Evolutionary conservation across 2,113 vertebrate genomes (phyloP).

Genomic region (Montifringilla adamsi): DNA sequence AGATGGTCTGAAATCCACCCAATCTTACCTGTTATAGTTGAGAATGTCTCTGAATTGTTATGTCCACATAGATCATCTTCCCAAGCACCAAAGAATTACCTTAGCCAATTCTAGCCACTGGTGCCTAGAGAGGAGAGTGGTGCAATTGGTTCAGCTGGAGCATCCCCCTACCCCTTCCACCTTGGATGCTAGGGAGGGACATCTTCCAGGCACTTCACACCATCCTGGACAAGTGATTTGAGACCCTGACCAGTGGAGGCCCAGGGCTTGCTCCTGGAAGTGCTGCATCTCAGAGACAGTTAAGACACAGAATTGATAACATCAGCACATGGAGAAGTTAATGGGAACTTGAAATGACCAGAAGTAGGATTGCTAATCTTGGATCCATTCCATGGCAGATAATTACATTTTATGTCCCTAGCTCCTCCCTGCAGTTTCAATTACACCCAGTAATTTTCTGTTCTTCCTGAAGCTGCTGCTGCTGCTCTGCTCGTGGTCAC

Average conservation of each 20-base stretch:
- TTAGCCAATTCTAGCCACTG: background rate
- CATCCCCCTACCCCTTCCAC: background rate
- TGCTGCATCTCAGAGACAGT: background rate
- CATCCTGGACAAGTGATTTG: background rate
- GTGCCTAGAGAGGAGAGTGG: background rate
- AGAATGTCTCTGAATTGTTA: background rate
- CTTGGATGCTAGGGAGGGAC: background rate
- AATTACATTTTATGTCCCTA: slow-evolving; percentile 29
- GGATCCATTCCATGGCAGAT: background rate
- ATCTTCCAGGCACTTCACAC: background rate
- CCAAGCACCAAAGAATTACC: background rate
- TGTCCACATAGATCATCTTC: background rate
- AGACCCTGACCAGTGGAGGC: background rate
- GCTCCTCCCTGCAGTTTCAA: slow-evolving; percentile 52
- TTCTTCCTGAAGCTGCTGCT: slow-evolving; percentile 7
- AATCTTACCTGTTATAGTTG: background rate
- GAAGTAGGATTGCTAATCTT: slow-evolving; percentile 17
- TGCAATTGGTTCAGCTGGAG: background rate
- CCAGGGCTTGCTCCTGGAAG: background rate
- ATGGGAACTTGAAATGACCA: slow-evolving; percentile 21
- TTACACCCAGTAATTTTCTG: slow-evolving; percentile 32
- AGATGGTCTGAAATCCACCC: background rate
- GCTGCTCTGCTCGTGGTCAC: background rate
- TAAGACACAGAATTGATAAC: background rate
- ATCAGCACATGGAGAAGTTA: background rate